Evolutionary conservation across 2,888 invertebrate species (phyloP), one percentile per base, ranked within the genome.

Genomic region (Cybosia mesomella): DNA sequence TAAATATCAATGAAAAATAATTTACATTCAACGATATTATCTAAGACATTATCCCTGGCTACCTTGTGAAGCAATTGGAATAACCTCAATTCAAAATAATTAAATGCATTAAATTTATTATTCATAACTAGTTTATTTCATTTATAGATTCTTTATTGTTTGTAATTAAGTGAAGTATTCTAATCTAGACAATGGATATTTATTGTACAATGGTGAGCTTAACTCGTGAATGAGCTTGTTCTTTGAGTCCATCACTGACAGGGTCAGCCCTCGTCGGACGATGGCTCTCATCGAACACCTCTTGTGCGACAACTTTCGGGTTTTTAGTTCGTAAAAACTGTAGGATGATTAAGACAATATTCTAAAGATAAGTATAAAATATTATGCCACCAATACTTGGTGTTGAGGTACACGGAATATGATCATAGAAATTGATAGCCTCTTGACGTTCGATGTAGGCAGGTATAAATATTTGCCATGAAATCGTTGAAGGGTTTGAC

Each of bases 1-100:
- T 13, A 53, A 67, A 24, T 62, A 39, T 61, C 61, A 57, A 61
- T 22, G 43, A 57, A 21, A 32, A 36, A 61, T 32, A 34, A 57
- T 32, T 28, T 53, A 53, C 62, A 53, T 57, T 53, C 36, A 36
- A 24, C n/a, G 13, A 65, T 34, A 34, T 9, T 15, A 53, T 28
- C 11, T 32, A 2, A 55, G 55, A 24, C 1, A 13, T 22, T 2
- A n/a, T 8, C 0, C 8, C 32, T 11, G 2, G 2, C 24, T 15
- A 8, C 43, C 49, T 22, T 9, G 39, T 61, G 21, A 28, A 28
- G 5, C 18, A 39, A 24, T 39, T 54, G 54, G 9, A 49, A 49
- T 39, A 24, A 55, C 57, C 55, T 39, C 39, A 21, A 15, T 62
- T 21, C 32, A 21, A 28, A 8, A 21, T 62, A 28, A 62, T 62